phyloP scores from a whole-genome alignment of 2,113 vertebrate genomes.

The Leiothrix lutea region DNA sequence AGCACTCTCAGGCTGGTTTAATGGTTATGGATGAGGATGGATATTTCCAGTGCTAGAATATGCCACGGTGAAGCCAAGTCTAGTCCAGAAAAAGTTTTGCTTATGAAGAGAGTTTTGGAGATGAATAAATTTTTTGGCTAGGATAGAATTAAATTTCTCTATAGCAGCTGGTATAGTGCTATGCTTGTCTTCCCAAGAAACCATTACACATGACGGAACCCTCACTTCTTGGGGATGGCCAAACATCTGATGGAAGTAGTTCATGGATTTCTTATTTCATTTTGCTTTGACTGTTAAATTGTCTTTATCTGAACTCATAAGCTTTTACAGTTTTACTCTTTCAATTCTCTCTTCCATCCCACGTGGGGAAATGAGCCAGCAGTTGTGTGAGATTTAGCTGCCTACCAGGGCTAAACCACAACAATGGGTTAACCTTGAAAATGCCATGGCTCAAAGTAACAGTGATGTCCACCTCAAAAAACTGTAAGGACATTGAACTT shows the following conservation, averaged over 20 bases:
- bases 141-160: background rate
- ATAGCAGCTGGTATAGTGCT: background rate
- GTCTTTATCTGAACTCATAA: background rate
- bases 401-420: background rate
- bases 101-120: background rate
- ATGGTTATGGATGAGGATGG: background rate
- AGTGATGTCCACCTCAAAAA: background rate
- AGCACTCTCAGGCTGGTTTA: background rate
- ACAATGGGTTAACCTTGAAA: background rate
- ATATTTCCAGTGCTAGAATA: background rate
- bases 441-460: background rate
- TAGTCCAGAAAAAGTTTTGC: background rate
- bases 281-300: background rate
- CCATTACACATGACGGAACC: background rate
- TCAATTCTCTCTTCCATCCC: background rate
- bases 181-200: background rate
- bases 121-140: background rate
- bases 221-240: rapidly evolving
- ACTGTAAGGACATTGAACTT: background rate
- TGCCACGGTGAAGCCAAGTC: background rate
- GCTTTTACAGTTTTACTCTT: background rate
- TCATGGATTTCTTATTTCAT: background rate
- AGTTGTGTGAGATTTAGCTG: background rate
- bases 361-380: background rate
- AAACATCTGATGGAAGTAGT: background rate